These are phyloP conservation scores for Coilia nasus DNA, from an alignment of 2,797 vertebrate species.

Conservation along the genomic window DNA sequence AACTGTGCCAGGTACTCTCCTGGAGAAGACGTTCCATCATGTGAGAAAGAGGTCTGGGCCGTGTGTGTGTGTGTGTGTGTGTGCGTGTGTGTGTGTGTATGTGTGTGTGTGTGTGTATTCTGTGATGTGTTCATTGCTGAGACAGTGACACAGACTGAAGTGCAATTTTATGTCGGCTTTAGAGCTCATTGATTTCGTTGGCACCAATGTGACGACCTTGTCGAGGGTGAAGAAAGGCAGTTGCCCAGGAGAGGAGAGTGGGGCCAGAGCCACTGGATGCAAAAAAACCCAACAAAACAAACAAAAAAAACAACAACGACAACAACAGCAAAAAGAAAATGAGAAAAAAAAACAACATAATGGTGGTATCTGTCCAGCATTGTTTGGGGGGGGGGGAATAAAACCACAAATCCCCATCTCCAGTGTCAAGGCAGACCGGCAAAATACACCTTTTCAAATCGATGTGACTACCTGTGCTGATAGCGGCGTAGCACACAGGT, in stretches of 20 bases:
- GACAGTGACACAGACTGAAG: neutral
- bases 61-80: neutral
- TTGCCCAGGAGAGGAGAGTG: neutral
- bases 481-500: conserved; percentile 7
- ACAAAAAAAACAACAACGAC: conserved; percentile 1
- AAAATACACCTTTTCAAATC: conserved; percentile 23
- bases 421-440: conserved; percentile 16
- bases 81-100: conserved; percentile 1
- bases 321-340: neutral
- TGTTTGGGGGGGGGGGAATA: neutral
- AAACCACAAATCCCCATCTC: neutral
- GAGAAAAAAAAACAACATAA: neutral
- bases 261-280: neutral
- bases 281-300: neutral
- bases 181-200: conserved; percentile 12
- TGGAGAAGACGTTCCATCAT: conserved; percentile 8
- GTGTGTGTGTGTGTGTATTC: neutral
- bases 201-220: conserved; percentile 21
- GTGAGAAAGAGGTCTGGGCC: neutral
- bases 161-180: conserved; percentile 7
- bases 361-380: conserved; percentile 20
- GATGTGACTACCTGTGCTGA: conserved; percentile 22
- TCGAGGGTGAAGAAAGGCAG: neutral
- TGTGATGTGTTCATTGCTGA: neutral
- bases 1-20: neutral